A percentile compares a stretch with the other conserved stretches of the same genome.
Conservation (phyloP, 2,797 vertebrate species). For the Kryptolebias ocellatus region DNA sequence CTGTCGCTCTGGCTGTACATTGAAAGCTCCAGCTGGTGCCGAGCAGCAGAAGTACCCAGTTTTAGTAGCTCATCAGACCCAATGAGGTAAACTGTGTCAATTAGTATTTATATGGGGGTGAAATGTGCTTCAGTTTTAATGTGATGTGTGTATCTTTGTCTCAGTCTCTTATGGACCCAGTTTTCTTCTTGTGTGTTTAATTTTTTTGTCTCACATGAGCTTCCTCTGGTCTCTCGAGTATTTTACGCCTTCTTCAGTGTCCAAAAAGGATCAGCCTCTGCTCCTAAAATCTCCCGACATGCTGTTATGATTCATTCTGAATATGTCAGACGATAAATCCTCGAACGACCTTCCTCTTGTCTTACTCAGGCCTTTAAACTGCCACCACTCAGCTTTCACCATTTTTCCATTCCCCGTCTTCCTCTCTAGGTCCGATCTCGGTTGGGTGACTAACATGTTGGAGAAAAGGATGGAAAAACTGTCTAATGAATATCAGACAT, state of each 20-base stretch:
- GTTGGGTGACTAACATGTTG: constrained; percentile 52
- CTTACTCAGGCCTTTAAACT: constrained; percentile 20
- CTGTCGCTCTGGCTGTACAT: too few relatives aligned
- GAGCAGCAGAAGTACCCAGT: too few relatives aligned
- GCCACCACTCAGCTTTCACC: constrained; percentile 12
- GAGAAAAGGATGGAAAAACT: constrained; percentile 49
- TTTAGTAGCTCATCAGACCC: too few relatives aligned
- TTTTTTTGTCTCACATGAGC: not conserved
- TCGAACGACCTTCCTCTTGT: constrained; percentile 22
- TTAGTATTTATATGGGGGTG: too few relatives aligned
- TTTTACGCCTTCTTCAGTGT: too few relatives aligned
- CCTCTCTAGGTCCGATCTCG: constrained; percentile 18
- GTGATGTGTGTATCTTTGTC: too few relatives aligned
- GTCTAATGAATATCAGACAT: constrained; percentile 53
- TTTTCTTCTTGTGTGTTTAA: too few relatives aligned
- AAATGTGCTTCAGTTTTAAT: too few relatives aligned
- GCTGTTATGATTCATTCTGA: not conserved
- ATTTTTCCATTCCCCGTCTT: constrained; percentile 3
- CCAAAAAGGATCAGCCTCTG: constrained; percentile 9
- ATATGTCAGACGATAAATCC: constrained; percentile 43
- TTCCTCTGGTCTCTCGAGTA: not conserved
- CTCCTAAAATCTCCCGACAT: constrained; percentile 9
- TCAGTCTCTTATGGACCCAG: too few relatives aligned
- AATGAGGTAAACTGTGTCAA: too few relatives aligned
- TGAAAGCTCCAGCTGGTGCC: too few relatives aligned